phyloP scores from a whole-genome alignment of 92 coral and sea anemone genomes.

The Montipora capitata region DNA sequence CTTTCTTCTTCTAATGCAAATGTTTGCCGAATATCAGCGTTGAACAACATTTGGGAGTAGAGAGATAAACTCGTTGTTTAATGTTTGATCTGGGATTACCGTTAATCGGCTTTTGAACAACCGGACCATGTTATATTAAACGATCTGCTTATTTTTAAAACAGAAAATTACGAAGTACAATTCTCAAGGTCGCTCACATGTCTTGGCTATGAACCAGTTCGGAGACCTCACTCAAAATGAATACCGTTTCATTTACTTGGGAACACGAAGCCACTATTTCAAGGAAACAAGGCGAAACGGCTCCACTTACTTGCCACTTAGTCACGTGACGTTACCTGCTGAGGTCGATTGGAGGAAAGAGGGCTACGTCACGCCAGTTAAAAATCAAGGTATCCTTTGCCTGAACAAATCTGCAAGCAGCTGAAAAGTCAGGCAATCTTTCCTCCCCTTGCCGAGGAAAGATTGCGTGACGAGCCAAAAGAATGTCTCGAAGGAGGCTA shows the following conservation, averaged over 20 bases:
- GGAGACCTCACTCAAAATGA: constrained; percentile 87
- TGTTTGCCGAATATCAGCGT: too few species aligned
- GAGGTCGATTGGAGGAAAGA: constrained; percentile 92
- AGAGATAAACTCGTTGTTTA: too few species aligned
- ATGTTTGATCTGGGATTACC: too few species aligned
- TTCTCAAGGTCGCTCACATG: constrained; percentile 57
- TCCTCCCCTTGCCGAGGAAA: too few species aligned
- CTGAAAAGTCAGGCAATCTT: too few species aligned
- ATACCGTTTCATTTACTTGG: constrained; percentile 79
- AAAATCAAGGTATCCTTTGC: constrained; percentile 77
- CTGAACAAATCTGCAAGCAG: neutral
- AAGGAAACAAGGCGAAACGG: constrained; percentile 28
- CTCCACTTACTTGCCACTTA: constrained; percentile 62
- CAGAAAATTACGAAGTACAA: constrained; percentile 86
- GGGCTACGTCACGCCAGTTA: constrained; percentile 93
- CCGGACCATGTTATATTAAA: neutral
- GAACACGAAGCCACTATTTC: constrained; percentile 61
- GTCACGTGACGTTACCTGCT: constrained; percentile 69
- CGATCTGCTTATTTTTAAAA: neutral
- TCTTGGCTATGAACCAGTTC: constrained; percentile 87
- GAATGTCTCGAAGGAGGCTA: too few species aligned
- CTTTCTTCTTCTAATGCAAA: too few species aligned
- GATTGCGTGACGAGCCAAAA: too few species aligned
- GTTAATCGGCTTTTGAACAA: too few species aligned
- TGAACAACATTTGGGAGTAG: too few species aligned